phyloP scores from a whole-genome alignment of 2,113 vertebrate species.

The Phaetusa simplex region DNA sequence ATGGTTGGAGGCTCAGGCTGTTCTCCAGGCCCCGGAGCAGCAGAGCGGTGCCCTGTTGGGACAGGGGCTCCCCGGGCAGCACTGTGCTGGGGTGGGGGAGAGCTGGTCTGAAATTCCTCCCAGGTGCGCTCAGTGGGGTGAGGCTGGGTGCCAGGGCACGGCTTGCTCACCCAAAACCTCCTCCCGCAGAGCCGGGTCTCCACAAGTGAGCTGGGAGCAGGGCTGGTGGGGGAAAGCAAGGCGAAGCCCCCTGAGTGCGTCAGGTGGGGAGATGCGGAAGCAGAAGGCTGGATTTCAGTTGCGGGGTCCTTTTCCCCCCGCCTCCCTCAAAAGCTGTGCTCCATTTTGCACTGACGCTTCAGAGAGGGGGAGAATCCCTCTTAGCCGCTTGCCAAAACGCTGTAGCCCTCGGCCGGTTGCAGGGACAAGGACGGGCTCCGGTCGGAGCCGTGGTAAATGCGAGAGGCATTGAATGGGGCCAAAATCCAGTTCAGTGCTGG shows the following conservation, averaged over 20 bases:
- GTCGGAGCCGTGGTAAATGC: rapidly evolving
- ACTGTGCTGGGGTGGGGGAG: neutral
- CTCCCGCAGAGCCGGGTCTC: rapidly evolving
- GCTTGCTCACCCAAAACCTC: neutral
- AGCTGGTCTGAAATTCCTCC: neutral
- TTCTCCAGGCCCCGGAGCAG: neutral
- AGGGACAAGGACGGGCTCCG: neutral
- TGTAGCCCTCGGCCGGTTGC: rapidly evolving
- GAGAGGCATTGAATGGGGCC: neutral
- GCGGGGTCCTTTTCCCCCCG: rapidly evolving
- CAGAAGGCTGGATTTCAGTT: neutral
- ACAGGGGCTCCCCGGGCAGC: neutral
- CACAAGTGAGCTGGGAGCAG: neutral
- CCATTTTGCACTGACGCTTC: neutral
- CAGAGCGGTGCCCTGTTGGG: rapidly evolving
- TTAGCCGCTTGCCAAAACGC: neutral
- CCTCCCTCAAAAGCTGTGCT: neutral
- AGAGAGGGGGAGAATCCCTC: rapidly evolving
- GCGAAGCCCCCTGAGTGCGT: rapidly evolving
- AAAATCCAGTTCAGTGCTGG: neutral
- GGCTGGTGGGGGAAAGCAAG: neutral
- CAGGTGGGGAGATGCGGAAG: rapidly evolving
- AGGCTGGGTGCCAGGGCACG: neutral
- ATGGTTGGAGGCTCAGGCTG: neutral
- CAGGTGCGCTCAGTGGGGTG: rapidly evolving